Evolutionary conservation across 2,797 vertebrate species (phyloP).

Genomic region (Iguana delicatissima): DNA sequence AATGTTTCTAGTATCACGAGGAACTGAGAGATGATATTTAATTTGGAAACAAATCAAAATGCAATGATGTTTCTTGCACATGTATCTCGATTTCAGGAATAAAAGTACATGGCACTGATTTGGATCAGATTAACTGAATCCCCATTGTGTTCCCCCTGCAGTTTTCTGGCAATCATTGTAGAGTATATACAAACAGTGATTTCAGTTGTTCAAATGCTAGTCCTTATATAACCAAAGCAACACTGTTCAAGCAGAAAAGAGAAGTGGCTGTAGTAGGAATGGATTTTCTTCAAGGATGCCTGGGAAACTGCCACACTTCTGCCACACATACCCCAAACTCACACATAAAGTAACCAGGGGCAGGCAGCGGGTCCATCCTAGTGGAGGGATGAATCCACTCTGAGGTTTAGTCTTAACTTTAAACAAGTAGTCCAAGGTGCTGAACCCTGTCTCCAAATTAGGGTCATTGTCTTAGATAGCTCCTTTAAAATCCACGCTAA

Average conservation of each 20-base stretch:
- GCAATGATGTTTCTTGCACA: not conserved
- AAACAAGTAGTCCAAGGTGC: no score
- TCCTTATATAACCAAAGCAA: not conserved
- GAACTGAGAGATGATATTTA: not conserved
- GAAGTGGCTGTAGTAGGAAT: no score
- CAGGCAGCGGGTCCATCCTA: no score
- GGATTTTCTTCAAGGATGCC: not conserved
- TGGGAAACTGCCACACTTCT: not conserved
- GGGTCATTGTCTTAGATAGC: no score
- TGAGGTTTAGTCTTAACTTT: no score
- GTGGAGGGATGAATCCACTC: no score
- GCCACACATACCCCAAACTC: not conserved
- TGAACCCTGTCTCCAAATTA: no score
- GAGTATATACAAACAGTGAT: not conserved
- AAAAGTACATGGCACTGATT: not conserved
- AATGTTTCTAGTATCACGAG: not conserved
- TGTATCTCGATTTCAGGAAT: not conserved
- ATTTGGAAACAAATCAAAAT: not conserved
- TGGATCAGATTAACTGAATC: not conserved
- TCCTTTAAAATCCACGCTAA: no score
- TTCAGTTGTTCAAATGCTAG: not conserved
- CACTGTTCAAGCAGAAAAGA: not conserved
- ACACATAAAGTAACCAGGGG: no score
- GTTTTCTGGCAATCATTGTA: not conserved
- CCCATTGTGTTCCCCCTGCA: not conserved